Base-by-base conservation (phyloP, 2,797 vertebrate genomes). In the Phrynocephalus guinanensis region DNA sequence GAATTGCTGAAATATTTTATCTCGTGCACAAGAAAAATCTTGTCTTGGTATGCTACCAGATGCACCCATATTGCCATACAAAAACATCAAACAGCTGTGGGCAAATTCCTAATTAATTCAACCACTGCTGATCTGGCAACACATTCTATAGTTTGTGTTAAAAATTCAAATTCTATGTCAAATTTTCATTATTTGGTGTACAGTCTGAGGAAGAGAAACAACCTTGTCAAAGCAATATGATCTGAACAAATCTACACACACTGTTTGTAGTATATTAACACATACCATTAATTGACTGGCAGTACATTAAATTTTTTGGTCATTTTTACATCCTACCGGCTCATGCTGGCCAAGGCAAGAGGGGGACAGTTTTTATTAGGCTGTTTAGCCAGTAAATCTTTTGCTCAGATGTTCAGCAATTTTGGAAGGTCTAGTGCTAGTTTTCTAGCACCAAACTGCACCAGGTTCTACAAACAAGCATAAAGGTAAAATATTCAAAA, bases 1-100 rank as follows among this genome's bases (percentile, higher is more conserved):
- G 63, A 79, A 70, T 76, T 75, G 44, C 63, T 44, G 73, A 22
- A 76, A 84, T 79, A 50, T 33, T 86, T 52, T 79, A 48, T n/a
- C 71, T 56, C n/a, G 60, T 86, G 66, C 15, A 33, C 77, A 86
- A 60, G 77, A 44, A 22, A 70, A 71, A 2, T 71, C 48, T 33
- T 79, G 76, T 44, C 22, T 86, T 24, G 24, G 77, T 79, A 60
- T 70, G 24, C 30, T 80, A 50, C 13, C 50, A 56, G 38, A 38
- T 68, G 7, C 5, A 44, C 50, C 30, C 44, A 30, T 44, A 11
- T 56, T n/a, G 20, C 28, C 52, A 52, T 56, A 56, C 52, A 72
- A 52, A n/a, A 56, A 18, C 11, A 26, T n/a, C 6, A 18, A 13
- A 38, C 33, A 33, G 77, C 76, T 66, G 68, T 33, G 22, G 76